Evolutionary conservation across 2,888 invertebrate genomes (phyloP).

Genomic region (Pegoplata infirma): DNA sequence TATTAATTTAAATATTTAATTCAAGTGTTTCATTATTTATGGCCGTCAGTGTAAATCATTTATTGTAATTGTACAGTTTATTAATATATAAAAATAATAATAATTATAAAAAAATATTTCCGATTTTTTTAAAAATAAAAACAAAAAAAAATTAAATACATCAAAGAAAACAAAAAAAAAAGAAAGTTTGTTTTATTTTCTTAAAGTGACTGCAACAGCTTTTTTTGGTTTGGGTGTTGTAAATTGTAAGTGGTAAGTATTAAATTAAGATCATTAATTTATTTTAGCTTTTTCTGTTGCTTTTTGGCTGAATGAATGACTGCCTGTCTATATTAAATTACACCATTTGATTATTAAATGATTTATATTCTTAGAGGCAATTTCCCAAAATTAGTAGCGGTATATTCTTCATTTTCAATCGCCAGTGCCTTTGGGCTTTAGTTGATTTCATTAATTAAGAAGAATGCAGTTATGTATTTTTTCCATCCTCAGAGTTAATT

Average conservation of each 20-base stretch:
- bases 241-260: constrained; percentile 27
- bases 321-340: not conserved
- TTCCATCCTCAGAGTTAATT: constrained; percentile 3
- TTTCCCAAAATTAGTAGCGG: constrained; percentile 29
- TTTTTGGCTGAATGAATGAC: no score
- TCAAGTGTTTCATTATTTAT: constrained; percentile 56
- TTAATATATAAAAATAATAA: constrained; percentile 29
- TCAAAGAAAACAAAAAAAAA: constrained; percentile 46
- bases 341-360: constrained; percentile 26
- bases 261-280: constrained; percentile 31
- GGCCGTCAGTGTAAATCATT: constrained; percentile 55
- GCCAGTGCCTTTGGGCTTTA: not conserved
- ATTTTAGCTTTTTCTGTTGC: not conserved
- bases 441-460: not conserved
- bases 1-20: constrained; percentile 40
- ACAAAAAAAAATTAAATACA: constrained; percentile 39
- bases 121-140: constrained; percentile 33
- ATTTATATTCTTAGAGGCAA: constrained; percentile 20
- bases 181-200: constrained; percentile 42
- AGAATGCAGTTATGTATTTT: not conserved
- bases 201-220: not conserved
- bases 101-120: constrained; percentile 28
- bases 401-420: constrained; percentile 22
- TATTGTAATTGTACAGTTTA: constrained; percentile 61
- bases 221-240: not conserved